phyloP scores from a whole-genome alignment of 2,888 invertebrate species.

The Lordiphosa andalusiaca region DNA sequence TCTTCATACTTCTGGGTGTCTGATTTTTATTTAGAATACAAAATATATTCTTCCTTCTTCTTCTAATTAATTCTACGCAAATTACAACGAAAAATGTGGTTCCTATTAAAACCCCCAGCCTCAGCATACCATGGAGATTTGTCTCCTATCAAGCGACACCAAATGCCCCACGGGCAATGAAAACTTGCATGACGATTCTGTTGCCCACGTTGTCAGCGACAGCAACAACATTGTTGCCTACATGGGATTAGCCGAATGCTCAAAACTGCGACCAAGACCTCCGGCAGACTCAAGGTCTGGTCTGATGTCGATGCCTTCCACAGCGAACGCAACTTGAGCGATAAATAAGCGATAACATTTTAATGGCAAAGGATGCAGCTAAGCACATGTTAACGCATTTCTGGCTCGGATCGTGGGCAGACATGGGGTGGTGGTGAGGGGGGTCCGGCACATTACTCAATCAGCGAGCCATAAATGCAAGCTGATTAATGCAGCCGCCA shows the following conservation, averaged over 20 bases:
- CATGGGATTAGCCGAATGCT: slow-evolving; percentile 20
- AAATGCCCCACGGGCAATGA: too few species aligned
- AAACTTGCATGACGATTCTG: slow-evolving; percentile 7
- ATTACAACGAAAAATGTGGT: too few species aligned
- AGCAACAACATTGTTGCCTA: slow-evolving; percentile 45
- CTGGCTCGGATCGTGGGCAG: slow-evolving; percentile 15
- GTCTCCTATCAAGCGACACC: too few species aligned
- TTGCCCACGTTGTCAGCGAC: slow-evolving; percentile 33
- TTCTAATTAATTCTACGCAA: too few species aligned
- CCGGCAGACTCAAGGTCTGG: slow-evolving; percentile 32
- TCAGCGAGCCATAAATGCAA: slow-evolving; percentile 49
- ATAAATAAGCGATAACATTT: slow-evolving; percentile 70
- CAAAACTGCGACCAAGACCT: slow-evolving; percentile 44
- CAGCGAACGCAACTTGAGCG: slow-evolving; percentile 24
- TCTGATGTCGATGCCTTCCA: slow-evolving; percentile 4
- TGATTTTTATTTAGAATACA: too few species aligned
- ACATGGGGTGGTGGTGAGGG: neutral
- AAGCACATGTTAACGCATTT: slow-evolving; percentile 38
- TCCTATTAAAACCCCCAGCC: too few species aligned
- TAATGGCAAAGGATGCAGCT: slow-evolving; percentile 50
- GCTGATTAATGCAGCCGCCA: slow-evolving; percentile 56
- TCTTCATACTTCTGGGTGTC: too few species aligned
- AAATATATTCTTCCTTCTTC: too few species aligned
- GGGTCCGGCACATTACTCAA: slow-evolving; percentile 53
- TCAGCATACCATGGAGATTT: too few species aligned